Base-by-base conservation (phyloP, 1,140 invertebrate species). In the Muscidifurax raptorellus region DNA sequence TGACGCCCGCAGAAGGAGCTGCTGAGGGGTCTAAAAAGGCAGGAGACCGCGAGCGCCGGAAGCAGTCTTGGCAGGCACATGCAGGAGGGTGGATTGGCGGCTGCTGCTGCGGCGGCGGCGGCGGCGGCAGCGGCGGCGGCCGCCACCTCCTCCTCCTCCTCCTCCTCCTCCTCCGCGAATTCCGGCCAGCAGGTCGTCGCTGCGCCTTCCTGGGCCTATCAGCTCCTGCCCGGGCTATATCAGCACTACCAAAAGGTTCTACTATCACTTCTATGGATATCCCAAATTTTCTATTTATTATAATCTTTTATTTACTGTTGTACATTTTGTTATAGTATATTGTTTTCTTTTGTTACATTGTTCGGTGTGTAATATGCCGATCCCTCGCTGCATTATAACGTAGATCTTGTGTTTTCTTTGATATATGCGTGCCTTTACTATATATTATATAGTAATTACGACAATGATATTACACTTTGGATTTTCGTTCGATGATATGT, bases 171-270 rank as follows among this genome's bases (percentile, higher is more conserved):
- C 15, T 32, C 52, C 25, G 75, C 75, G 36, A 64, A 59, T 30
- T 30, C 78, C 44, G 77, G 36, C 52, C 79, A 82, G 75, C 77
- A 52, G 27, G 52, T 67, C 27, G 76, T 52, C 0, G 89, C 94
- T 75, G 92, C 95, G 88, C 95, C 96, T 87, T 94, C 95, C 44
- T 97, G 96, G 96, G 96, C 96, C 90, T 97, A 96, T 93, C 96
- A 97, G 94, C 95, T 97, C 84, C 95, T 97, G 90, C 96, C 96
- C 87, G 95, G 96, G 88, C 94, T 97, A 88, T 97, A 97, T 94
- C 95, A 96, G 92, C 95, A 95, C 91, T 96, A 96, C 90, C 96
- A 97, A 94, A 97, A 97, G 96, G 96, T 97, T 95, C 92, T n/a
- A 87, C 52, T 78, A 80, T 80, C 59, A 79, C 84, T 36, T 80